Evolutionary conservation across 2,113 vertebrate genomes (phyloP), one percentile per base, ranked within the genome.

Genomic region (Rana temporaria): DNA sequence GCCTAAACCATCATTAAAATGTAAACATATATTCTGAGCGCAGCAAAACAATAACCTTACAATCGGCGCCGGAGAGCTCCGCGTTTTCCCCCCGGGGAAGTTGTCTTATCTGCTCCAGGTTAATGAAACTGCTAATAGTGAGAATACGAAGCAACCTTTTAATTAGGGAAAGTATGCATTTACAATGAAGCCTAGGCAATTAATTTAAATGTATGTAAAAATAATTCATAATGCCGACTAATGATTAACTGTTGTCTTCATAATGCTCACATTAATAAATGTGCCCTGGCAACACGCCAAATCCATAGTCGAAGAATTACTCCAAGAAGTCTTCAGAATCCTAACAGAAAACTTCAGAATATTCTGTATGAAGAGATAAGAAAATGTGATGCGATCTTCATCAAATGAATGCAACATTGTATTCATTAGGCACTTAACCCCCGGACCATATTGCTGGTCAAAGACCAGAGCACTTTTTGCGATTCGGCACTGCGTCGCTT

Each of bases 1-100:
- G 52, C 20, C 53, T 48, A 32, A 15, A 22, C 20, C 38, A 62
- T 75, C 70, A 82, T 82, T 74, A 82, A 66, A 65, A 74, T 42
- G 60, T 57, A 74, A 75, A 65, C 30, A 26, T 73, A 81, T 17
- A 64, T n/a, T 66, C 78, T 68, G 32, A 53, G 12, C 52, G 62
- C 38, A 63, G n/a, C 32, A 17, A 72, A 76, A n/a, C 24, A 26
- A 26, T 11, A 62, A 65, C 38, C 42, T 66, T 17, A 53, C 4
- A 6, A 4, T 16, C 34, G 9, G 48, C 18, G 24, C 19, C 26
- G 5, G 63, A 67, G 22, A 9, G 63, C 34, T 30, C 1, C 0
- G 4, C 8, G 22, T 30, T n/a, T n/a, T 12, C 48, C 70, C 53
- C 70, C 24, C 26, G 6, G 71, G 71, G 20, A 38, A 38, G 0